These are phyloP conservation scores for Caenorhabditis japonica DNA, from an alignment of 2,888 invertebrate species.

Conservation along the genomic window DNA sequence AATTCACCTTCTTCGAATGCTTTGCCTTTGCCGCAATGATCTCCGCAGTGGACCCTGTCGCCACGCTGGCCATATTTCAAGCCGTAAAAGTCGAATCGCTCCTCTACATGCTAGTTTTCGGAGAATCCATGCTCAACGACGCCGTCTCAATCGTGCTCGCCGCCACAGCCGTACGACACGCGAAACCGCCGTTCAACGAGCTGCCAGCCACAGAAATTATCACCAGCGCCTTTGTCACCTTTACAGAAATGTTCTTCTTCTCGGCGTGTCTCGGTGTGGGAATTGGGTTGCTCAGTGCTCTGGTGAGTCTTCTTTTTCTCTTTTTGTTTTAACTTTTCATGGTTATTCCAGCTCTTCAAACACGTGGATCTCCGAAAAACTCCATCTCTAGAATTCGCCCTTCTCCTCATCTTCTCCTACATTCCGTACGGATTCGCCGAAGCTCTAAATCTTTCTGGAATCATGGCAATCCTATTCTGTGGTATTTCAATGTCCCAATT, in stretches of 20 bases:
- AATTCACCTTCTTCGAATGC: slow-evolving; percentile 93
- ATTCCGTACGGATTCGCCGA: slow-evolving; percentile 98
- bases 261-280: slow-evolving; percentile 96
- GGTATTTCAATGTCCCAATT: slow-evolving; percentile 99
- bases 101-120: slow-evolving; percentile 98
- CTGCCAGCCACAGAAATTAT: slow-evolving; percentile 76
- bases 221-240: slow-evolving; percentile 83
- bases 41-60: slow-evolving; percentile 98
- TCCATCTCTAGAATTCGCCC: slow-evolving; percentile 96
- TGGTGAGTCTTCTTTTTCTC: slow-evolving; percentile 78
- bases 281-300: slow-evolving; percentile 92
- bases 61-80: slow-evolving; percentile 97
- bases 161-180: slow-evolving; percentile 80
- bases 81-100: slow-evolving; percentile 85
- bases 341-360: slow-evolving; percentile 83
- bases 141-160: slow-evolving; percentile 98
- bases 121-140: slow-evolving; percentile 95
- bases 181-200: slow-evolving; percentile 51
- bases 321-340: neutral
- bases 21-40: slow-evolving; percentile 98
- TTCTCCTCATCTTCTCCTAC: slow-evolving; percentile 98
- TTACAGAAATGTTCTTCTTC: slow-evolving; percentile 97
- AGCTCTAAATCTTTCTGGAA: slow-evolving; percentile 93
- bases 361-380: slow-evolving; percentile 96
- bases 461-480: slow-evolving; percentile 98